These are phyloP conservation scores for Poicephalus gulielmi DNA, from an alignment of 2,113 vertebrate species.

Conservation along the genomic window DNA sequence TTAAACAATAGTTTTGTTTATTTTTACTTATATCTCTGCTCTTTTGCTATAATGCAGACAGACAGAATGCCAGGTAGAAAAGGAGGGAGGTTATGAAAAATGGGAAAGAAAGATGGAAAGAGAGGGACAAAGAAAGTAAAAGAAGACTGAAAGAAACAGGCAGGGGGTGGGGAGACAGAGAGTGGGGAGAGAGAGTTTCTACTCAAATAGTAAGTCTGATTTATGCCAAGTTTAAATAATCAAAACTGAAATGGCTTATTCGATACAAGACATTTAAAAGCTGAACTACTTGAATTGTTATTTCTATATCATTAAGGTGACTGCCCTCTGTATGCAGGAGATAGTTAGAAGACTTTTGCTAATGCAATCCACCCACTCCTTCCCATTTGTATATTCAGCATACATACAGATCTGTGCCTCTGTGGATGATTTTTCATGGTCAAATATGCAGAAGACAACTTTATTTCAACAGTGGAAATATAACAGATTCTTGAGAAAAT, in stretches of 20 bases:
- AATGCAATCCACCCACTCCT: neutral
- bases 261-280: neutral
- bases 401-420: neutral
- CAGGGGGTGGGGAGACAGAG: neutral
- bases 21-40: neutral
- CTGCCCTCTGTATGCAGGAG: neutral
- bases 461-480: neutral
- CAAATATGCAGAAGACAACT: neutral
- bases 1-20: neutral
- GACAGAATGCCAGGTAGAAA: neutral
- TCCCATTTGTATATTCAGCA: neutral
- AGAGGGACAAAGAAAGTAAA: too few relatives aligned
- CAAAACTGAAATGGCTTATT: neutral
- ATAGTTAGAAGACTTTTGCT: neutral
- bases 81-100: neutral
- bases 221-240: neutral
- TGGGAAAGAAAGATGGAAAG: neutral
- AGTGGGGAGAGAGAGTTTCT: rapidly evolving
- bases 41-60: neutral
- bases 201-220: neutral
- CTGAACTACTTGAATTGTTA: neutral
- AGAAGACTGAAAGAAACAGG: too few relatives aligned
- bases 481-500: neutral
- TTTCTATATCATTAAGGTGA: neutral
- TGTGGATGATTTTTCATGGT: neutral